phyloP scores from a whole-genome alignment of 37 sponge, comb jelly and placozoan species.

The Beroe ovata region DNA sequence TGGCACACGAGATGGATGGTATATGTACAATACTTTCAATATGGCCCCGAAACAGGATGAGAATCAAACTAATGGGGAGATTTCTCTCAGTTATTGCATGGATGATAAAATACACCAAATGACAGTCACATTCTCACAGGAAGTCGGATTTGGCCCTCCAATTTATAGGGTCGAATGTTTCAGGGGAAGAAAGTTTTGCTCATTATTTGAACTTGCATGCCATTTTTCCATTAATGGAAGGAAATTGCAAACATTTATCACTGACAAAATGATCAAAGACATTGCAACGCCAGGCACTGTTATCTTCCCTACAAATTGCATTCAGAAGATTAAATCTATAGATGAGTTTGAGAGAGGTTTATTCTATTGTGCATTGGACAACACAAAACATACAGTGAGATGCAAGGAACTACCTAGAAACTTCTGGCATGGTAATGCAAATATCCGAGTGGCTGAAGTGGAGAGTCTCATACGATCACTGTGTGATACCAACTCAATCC shows the following conservation, averaged over 20 bases:
- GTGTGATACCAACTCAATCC: constrained; percentile 47
- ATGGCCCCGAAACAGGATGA: constrained; percentile 29
- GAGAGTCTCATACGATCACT: neutral
- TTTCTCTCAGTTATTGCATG: constrained; percentile 49
- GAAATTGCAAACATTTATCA: constrained; percentile 8
- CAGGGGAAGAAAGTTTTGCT: constrained; percentile 49
- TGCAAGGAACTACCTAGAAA: constrained; percentile 5
- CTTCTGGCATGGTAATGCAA: constrained; percentile 45
- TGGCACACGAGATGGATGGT: constrained; percentile 56
- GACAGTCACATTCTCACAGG: constrained; percentile 42
- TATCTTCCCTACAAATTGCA: neutral
- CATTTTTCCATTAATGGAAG: constrained; percentile 49
- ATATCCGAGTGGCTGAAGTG: neutral
- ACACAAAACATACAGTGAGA: constrained; percentile 20
- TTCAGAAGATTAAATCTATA: constrained; percentile 5
- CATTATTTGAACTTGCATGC: constrained; percentile 6
- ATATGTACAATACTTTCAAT: constrained; percentile 34
- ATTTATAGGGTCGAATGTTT: constrained; percentile 8
- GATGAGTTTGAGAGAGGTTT: constrained; percentile 2
- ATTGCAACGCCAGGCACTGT: neutral
- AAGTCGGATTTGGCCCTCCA: constrained; percentile 55
- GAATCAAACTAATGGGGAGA: constrained; percentile 36
- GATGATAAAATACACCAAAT: constrained; percentile 26
- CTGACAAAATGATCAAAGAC: constrained; percentile 24
- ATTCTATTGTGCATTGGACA: constrained; percentile 4